phyloP scores from a whole-genome alignment of 2,888 invertebrate species.

The Lasioglossum calceatum region DNA sequence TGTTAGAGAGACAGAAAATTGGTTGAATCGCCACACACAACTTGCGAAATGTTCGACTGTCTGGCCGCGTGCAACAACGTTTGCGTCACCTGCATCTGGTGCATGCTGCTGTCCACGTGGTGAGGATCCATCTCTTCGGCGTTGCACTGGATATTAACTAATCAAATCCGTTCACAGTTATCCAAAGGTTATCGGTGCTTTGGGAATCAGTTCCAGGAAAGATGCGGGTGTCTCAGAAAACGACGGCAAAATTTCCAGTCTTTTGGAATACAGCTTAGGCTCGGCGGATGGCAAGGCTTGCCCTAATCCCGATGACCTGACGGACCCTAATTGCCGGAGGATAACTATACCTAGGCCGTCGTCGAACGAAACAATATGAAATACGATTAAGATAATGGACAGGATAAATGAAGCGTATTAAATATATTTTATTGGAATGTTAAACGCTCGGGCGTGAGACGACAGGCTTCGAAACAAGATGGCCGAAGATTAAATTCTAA shows the following conservation, averaged over 20 bases:
- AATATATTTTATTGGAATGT: neutral
- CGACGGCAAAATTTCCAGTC: neutral
- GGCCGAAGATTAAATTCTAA: neutral
- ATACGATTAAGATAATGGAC: neutral
- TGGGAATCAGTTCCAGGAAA: conserved; percentile 44
- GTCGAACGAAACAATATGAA: neutral
- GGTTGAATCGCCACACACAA: neutral
- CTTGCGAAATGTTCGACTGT: conserved; percentile 71
- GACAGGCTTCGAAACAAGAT: neutral
- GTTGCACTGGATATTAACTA: neutral
- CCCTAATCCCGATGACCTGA: neutral
- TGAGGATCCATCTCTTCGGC: conserved; percentile 19
- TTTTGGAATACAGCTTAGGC: conserved; percentile 4
- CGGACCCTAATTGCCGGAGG: neutral
- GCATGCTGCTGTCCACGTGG: conserved; percentile 74
- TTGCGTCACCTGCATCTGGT: conserved; percentile 76
- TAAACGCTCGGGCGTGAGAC: neutral
- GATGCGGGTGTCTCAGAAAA: neutral
- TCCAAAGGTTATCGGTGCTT: conserved; percentile 13
- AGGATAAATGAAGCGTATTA: neutral
- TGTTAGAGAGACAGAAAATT: neutral
- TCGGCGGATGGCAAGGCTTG: neutral
- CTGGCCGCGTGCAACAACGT: conserved; percentile 72
- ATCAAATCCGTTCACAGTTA: conserved; percentile 27
- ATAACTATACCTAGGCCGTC: neutral